phyloP scores from a whole-genome alignment of 2,113 vertebrate species.

The Rhinogobius similis region DNA sequence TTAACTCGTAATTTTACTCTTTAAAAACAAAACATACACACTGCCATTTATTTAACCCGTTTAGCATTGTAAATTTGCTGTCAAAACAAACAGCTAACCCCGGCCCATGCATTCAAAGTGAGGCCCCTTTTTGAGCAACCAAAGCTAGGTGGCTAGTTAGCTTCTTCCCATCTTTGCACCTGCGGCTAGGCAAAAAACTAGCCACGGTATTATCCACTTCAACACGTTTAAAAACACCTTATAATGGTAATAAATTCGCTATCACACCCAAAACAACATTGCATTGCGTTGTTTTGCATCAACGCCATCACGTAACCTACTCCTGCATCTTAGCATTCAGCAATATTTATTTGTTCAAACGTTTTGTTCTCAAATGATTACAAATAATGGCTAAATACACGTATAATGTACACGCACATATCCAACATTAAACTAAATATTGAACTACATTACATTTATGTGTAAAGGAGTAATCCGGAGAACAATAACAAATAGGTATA shows the following conservation, averaged over 20 bases:
- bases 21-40: slow-evolving; percentile 3
- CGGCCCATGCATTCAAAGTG: slow-evolving; percentile 30
- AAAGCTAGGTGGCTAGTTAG: slow-evolving; percentile 48
- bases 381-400: not conserved
- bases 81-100: slow-evolving; percentile 1
- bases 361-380: not conserved
- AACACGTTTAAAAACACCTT: not conserved
- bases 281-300: slow-evolving; percentile 6
- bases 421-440: not conserved
- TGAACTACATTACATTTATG: not conserved
- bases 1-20: slow-evolving; percentile 18
- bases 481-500: not conserved
- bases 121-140: slow-evolving; percentile 59
- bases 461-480: not conserved
- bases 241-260: slow-evolving; percentile 19
- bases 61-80: slow-evolving; percentile 23
- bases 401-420: not conserved
- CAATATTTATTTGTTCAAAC: not conserved
- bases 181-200: slow-evolving; percentile 35
- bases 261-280: slow-evolving; percentile 12
- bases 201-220: not conserved
- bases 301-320: slow-evolving; percentile 46
- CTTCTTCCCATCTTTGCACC: slow-evolving; percentile 62
- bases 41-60: not conserved
- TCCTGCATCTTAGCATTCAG: slow-evolving; percentile 3